Evolutionary conservation across 2,888 invertebrate genomes (phyloP).

Genomic region (Cosmia pyralina): DNA sequence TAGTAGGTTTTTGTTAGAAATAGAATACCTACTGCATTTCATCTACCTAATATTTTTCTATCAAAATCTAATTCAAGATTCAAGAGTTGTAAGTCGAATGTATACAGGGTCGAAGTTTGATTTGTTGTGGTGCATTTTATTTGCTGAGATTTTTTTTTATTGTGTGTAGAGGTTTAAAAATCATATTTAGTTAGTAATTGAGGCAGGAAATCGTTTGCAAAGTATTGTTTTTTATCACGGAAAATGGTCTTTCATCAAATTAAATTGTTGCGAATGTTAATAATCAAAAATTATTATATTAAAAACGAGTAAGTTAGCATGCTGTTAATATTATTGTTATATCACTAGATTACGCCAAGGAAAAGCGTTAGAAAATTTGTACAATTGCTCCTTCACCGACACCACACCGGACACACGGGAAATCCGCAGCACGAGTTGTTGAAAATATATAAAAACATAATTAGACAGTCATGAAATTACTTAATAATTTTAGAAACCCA

Average conservation of each 20-base stretch:
- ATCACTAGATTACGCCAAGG: conserved; percentile 60
- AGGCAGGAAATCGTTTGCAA: neutral
- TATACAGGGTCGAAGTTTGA: conserved; percentile 44
- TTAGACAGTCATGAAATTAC: neutral
- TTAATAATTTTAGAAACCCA: neutral
- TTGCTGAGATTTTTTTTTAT: neutral
- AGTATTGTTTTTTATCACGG: neutral
- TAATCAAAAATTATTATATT: conserved; percentile 9
- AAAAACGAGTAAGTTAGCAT: conserved; percentile 58
- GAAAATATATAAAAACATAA: neutral
- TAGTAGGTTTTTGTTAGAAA: conserved; percentile 34
- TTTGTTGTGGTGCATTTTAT: conserved; percentile 19
- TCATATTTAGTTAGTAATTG: conserved; percentile 6
- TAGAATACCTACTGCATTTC: conserved; percentile 22
- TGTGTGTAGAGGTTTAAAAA: neutral
- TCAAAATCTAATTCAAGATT: neutral
- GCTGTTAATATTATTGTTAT: conserved; percentile 64
- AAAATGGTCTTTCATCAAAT: neutral
- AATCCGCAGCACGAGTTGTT: conserved; percentile 66
- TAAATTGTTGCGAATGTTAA: conserved; percentile 38
- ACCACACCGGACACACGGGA: conserved; percentile 57
- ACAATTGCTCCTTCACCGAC: conserved; percentile 48
- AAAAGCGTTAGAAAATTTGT: conserved; percentile 58
- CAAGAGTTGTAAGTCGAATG: neutral
- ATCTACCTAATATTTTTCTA: conserved; percentile 14